Conservation (phyloP, 1,140 invertebrate species). For the Dermatophagoides farinae region DNA sequence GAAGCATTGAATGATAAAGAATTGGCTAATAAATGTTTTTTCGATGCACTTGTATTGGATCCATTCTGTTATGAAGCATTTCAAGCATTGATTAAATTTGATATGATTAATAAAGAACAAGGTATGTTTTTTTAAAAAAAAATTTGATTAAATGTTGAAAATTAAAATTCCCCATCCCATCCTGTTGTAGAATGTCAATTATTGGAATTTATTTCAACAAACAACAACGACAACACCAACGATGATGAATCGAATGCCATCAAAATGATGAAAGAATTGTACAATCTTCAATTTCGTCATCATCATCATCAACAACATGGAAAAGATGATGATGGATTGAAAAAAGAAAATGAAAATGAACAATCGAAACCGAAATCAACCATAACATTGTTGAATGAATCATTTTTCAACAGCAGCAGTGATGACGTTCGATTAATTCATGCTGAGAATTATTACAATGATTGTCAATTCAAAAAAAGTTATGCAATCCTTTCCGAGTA, state of each 20-base stretch:
- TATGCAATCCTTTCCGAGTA: slow-evolving; percentile 47
- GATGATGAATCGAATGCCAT: no score
- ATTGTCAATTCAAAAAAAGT: slow-evolving; percentile 60
- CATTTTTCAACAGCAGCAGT: no score
- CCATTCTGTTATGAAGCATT: slow-evolving; percentile 81
- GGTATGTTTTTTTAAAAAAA: slow-evolving; percentile 37
- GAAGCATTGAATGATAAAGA: slow-evolving; percentile 71
- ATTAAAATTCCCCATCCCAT: no score
- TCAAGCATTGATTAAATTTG: slow-evolving; percentile 64
- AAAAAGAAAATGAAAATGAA: no score
- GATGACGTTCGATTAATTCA: slow-evolving; percentile 21
- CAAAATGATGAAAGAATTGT: not conserved
- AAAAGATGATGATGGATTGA: no score
- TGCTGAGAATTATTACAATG: slow-evolving; percentile 63
- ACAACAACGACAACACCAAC: no score
- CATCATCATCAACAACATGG: not conserved
- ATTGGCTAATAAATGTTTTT: slow-evolving; percentile 64
- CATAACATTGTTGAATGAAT: no score
- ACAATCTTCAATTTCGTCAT: not conserved
- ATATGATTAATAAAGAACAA: slow-evolving; percentile 71
- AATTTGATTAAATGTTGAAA: no score
- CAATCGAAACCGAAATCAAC: no score
- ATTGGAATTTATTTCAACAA: no score
- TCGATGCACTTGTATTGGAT: slow-evolving; percentile 58
- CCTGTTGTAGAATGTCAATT: no score